These are phyloP conservation scores for Albula glossodonta DNA, from an alignment of 2,113 vertebrate species.

Conservation along the genomic window DNA sequence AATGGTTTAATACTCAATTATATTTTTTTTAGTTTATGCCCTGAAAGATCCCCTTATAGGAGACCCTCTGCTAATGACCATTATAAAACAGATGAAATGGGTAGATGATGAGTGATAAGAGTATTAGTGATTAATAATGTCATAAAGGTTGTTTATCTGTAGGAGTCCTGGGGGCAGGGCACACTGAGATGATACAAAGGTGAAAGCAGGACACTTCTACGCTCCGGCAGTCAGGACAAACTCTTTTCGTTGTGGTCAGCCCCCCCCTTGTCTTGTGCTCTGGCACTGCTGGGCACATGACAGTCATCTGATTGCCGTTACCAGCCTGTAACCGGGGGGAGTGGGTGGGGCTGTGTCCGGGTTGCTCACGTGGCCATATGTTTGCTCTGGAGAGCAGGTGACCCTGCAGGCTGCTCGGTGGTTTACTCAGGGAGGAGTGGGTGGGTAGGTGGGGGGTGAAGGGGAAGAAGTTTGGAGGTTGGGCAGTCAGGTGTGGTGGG, in stretches of 20 bases:
- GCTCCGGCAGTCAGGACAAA: background rate
- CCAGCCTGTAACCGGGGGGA: slow-evolving; percentile 3
- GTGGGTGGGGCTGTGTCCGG: background rate
- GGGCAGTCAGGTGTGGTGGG: slow-evolving; percentile 14
- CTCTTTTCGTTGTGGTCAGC: background rate
- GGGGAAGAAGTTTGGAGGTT: background rate
- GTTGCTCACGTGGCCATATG: background rate
- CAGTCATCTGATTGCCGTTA: slow-evolving; percentile 16
- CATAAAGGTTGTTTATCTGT: too few species aligned
- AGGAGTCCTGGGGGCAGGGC: too few species aligned
- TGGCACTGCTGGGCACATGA: slow-evolving; percentile 35
- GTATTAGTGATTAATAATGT: too few species aligned
- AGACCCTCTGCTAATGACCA: background rate
- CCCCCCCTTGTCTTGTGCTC: slow-evolving; percentile 14
- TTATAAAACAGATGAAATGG: background rate
- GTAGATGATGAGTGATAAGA: too few species aligned
- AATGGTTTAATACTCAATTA: background rate
- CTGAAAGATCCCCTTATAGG: background rate
- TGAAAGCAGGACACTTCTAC: background rate
- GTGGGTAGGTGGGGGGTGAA: background rate
- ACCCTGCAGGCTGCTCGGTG: background rate
- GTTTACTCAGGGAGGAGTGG: background rate
- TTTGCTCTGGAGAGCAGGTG: background rate
- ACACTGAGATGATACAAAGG: background rate
- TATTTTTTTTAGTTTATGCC: background rate